Conservation (phyloP, 2,797 vertebrate species). For the Alectoris magna region DNA sequence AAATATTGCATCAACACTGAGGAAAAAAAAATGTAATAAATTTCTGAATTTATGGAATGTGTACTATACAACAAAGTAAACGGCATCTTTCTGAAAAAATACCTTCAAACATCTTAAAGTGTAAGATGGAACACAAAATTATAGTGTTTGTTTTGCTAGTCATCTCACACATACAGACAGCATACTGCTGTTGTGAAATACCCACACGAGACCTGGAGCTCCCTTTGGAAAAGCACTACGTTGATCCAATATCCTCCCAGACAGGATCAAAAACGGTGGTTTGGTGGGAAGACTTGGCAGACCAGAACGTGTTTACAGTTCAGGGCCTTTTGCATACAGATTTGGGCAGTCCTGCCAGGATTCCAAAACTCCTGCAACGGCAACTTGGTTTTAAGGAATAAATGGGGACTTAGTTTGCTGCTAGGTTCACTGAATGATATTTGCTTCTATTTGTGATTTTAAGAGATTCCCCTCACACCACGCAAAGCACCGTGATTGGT, state of each 20-base stretch:
- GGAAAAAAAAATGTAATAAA: neutral
- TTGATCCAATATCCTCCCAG: neutral
- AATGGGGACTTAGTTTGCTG: neutral
- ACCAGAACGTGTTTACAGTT: neutral
- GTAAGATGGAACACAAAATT: neutral
- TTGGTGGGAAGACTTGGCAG: neutral
- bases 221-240: neutral
- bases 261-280: neutral
- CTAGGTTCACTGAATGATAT: neutral
- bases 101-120: neutral
- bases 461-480: neutral
- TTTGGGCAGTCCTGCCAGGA: neutral
- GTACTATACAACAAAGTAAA: neutral
- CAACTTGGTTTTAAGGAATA: neutral
- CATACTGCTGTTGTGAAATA: neutral
- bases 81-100: neutral
- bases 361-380: neutral
- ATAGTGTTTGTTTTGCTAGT: neutral
- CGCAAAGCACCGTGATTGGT: fast-evolving
- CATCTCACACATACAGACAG: neutral
- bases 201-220: neutral
- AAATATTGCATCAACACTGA: neutral
- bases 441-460: neutral
- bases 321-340: neutral
- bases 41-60: neutral